phyloP scores from a whole-genome alignment of 2,888 invertebrate genomes.

The Cryptophagus acutangulus region DNA sequence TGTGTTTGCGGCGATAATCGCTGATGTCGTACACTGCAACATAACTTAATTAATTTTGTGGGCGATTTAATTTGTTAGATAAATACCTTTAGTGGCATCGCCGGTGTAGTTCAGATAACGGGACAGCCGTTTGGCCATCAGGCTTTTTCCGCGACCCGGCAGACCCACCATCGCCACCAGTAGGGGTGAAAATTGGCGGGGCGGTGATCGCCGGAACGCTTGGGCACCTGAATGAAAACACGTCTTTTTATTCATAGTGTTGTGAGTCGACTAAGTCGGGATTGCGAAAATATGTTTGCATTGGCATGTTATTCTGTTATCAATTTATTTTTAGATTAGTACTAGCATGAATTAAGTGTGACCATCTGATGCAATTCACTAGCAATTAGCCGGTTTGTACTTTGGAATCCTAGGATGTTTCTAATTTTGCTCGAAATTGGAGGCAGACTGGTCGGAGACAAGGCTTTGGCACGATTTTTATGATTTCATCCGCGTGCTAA shows the following conservation, averaged over 20 bases:
- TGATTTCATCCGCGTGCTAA: too few species aligned
- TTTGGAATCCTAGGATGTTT: too few species aligned
- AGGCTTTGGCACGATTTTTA: too few species aligned
- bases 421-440: too few species aligned
- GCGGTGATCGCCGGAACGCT: conserved; percentile 34
- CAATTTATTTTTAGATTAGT: too few species aligned
- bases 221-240: conserved; percentile 35
- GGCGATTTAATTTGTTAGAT: neutral
- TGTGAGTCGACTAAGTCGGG: too few species aligned
- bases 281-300: too few species aligned
- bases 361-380: too few species aligned
- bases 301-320: too few species aligned
- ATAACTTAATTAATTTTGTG: conserved; percentile 1
- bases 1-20: conserved; percentile 80
- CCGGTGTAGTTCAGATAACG: conserved; percentile 90
- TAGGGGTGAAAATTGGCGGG: conserved; percentile 61
- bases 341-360: too few species aligned
- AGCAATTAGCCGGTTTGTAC: too few species aligned
- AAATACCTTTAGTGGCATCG: conserved; percentile 72
- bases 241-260: conserved; percentile 21
- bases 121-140: conserved; percentile 80
- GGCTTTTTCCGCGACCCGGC: conserved; percentile 90
- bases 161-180: conserved; percentile 86
- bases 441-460: too few species aligned
- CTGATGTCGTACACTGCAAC: conserved; percentile 86